phyloP scores from a whole-genome alignment of 2,113 vertebrate genomes.

The Micronycteris hirsuta region DNA sequence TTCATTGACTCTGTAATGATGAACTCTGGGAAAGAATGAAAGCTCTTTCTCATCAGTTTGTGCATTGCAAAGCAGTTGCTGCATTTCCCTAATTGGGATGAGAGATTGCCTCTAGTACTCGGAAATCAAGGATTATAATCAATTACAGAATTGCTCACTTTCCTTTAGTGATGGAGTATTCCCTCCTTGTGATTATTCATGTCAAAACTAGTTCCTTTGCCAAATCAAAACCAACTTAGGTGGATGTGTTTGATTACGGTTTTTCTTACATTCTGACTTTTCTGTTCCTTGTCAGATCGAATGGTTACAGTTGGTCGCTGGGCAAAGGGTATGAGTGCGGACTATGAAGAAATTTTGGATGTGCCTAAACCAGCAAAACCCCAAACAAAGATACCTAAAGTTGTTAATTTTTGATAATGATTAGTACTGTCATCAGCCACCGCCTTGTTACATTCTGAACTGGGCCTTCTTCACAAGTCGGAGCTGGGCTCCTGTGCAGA shows the following conservation, averaged over 20 bases:
- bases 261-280: conserved; percentile 1
- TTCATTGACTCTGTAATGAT: conserved; percentile 48
- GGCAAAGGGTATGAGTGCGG: conserved; percentile 90
- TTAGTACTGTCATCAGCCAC: neutral
- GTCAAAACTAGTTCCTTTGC: neutral
- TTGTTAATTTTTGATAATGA: conserved; percentile 87
- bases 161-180: conserved; percentile 30
- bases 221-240: neutral
- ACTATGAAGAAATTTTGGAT: conserved; percentile 89
- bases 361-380: conserved; percentile 72
- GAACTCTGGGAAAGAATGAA: conserved; percentile 38
- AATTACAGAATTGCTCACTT: conserved; percentile 62
- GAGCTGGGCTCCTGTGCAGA: neutral
- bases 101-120: conserved; percentile 28
- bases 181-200: conserved; percentile 54
- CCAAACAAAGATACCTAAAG: conserved; percentile 82
- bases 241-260: neutral
- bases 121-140: conserved; percentile 67
- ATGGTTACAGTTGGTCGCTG: conserved; percentile 88
- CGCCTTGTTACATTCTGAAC: neutral
- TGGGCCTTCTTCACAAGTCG: neutral
- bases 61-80: conserved; percentile 22
- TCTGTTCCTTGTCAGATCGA: conserved; percentile 78
- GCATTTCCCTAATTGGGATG: conserved; percentile 57
- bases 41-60: conserved; percentile 19